Evolutionary conservation across 2,113 vertebrate genomes (phyloP).

Genomic region (Cyprinodon variegatus): DNA sequence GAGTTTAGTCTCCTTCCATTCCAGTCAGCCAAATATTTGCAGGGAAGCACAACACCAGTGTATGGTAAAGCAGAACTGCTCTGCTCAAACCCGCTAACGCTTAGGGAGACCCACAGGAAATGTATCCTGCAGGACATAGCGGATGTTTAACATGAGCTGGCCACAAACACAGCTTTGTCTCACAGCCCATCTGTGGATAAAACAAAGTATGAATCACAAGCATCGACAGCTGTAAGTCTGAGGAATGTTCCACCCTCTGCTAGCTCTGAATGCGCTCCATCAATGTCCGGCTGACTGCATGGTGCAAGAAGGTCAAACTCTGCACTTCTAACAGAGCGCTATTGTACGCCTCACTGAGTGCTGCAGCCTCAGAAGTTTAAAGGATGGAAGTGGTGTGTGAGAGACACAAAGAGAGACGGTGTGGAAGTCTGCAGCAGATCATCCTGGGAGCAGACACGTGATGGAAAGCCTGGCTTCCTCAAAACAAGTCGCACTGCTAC

Average conservation of each 20-base stretch:
- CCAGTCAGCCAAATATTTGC: neutral
- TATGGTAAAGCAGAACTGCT: slow-evolving; percentile 1
- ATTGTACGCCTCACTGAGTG: slow-evolving; percentile 53
- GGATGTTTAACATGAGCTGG: slow-evolving; percentile 45
- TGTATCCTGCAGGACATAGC: slow-evolving; percentile 27
- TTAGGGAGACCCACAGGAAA: slow-evolving; percentile 49
- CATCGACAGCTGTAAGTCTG: slow-evolving; percentile 18
- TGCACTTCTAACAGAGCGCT: slow-evolving; percentile 45
- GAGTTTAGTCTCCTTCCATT: neutral
- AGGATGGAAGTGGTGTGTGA: slow-evolving; percentile 4
- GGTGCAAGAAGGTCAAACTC: slow-evolving; percentile 37
- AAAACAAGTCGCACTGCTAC: neutral
- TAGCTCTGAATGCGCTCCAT: slow-evolving; percentile 15
- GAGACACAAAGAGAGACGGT: neutral
- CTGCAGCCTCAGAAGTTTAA: slow-evolving; percentile 22
- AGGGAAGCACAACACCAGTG: neutral
- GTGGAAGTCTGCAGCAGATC: slow-evolving; percentile 45
- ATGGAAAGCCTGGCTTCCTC: slow-evolving; percentile 22
- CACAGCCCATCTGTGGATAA: slow-evolving; percentile 42
- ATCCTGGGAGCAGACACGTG: slow-evolving; percentile 32
- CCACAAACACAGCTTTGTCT: slow-evolving; percentile 61
- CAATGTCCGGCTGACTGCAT: slow-evolving; percentile 36
- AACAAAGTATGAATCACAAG: slow-evolving; percentile 53
- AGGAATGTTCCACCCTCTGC: slow-evolving; percentile 50
- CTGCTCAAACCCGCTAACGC: slow-evolving; percentile 3